Evolutionary conservation across 2,113 vertebrate species (phyloP).

Genomic region (Gymnarchus niloticus): DNA sequence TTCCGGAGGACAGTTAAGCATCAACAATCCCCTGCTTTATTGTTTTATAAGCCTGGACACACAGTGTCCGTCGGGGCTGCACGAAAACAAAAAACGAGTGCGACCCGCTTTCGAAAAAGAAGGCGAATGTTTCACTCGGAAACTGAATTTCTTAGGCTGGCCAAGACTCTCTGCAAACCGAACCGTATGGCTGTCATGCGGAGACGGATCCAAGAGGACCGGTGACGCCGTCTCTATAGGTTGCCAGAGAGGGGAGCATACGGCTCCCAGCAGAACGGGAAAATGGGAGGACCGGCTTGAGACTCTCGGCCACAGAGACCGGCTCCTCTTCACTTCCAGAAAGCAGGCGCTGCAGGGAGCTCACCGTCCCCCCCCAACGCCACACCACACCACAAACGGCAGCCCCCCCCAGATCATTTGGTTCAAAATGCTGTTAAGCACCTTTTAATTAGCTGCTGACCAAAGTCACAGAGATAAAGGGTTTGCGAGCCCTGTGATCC

Average conservation of each 20-base stretch:
- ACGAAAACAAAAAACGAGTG: background rate
- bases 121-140: background rate
- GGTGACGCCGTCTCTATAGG: too few relatives aligned
- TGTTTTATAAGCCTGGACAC: background rate
- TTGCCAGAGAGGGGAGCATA: background rate
- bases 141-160: too few relatives aligned
- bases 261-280: background rate
- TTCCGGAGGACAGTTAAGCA: too few relatives aligned
- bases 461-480: slow-evolving; percentile 12
- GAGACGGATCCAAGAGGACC: background rate
- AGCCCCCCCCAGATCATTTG: background rate
- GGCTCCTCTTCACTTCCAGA: background rate
- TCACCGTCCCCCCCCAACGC: background rate
- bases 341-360: background rate
- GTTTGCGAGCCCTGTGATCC: background rate
- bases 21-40: background rate
- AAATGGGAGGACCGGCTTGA: background rate
- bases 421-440: slow-evolving; percentile 11
- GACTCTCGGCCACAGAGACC: background rate
- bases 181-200: too few relatives aligned
- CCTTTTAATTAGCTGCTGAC: slow-evolving; percentile 19
- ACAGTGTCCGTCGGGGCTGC: background rate
- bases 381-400: background rate
- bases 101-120: background rate
- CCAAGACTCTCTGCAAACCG: too few relatives aligned